Evolutionary conservation across 2,888 invertebrate genomes (phyloP).

Genomic region (Patella caerulea): DNA sequence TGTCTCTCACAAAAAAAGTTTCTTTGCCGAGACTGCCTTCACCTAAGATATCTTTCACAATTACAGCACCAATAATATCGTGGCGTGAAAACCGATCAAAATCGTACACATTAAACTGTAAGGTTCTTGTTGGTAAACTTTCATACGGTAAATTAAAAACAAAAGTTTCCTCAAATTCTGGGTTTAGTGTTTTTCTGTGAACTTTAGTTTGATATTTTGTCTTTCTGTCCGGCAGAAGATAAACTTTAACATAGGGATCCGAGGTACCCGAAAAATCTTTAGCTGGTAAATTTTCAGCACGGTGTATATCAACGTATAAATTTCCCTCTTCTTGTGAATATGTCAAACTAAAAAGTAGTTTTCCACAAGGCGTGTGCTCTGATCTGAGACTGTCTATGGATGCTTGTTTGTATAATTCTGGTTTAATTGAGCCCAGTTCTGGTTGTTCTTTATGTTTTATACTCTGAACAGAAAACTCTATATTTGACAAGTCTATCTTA

Average conservation of each 20-base stretch:
- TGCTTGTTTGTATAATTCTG: conserved; percentile 74
- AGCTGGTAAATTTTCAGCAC: conserved; percentile 84
- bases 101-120: conserved; percentile 90
- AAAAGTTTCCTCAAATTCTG: conserved; percentile 88
- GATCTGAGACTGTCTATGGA: conserved; percentile 61
- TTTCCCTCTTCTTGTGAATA: conserved; percentile 87
- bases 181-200: conserved; percentile 84
- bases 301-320: conserved; percentile 82
- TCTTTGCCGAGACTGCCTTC: conserved; percentile 85
- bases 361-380: conserved; percentile 76
- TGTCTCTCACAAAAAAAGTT: conserved; percentile 88
- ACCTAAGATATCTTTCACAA: conserved; percentile 83
- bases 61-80: conserved; percentile 88
- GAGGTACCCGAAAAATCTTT: conserved; percentile 88
- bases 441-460: conserved; percentile 73
- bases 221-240: conserved; percentile 86
- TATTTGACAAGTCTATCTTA: conserved; percentile 82
- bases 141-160: conserved; percentile 85
- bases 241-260: conserved; percentile 90
- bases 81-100: conserved; percentile 91
- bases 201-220: conserved; percentile 88
- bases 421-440: conserved; percentile 63
- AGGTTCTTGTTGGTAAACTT: conserved; percentile 81
- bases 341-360: conserved; percentile 84
- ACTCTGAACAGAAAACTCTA: conserved; percentile 79